These are phyloP conservation scores for Paraplagusia blochii DNA, from an alignment of 2,113 vertebrate species.

Conservation along the genomic window DNA sequence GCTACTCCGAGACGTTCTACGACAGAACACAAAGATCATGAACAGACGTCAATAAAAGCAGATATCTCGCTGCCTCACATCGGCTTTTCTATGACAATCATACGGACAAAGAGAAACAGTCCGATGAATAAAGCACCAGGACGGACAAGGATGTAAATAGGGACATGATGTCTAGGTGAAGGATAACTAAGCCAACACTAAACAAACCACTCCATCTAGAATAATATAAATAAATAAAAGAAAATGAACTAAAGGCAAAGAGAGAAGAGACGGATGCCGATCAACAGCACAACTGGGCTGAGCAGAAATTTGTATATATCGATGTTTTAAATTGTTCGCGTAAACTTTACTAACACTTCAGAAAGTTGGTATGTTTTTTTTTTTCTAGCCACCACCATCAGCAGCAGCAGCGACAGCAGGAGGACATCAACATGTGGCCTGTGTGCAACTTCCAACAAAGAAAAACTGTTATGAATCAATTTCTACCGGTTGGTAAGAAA, in stretches of 20 bases:
- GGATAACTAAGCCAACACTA: constrained; percentile 28
- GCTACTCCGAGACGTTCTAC: background rate
- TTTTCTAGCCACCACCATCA: background rate
- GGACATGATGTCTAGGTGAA: constrained; percentile 4
- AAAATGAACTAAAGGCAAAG: background rate
- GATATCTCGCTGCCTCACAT: constrained; percentile 4
- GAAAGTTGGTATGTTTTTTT: background rate
- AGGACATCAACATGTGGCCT: background rate
- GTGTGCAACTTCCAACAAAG: background rate
- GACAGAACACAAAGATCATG: background rate
- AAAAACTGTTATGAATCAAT: too few relatives aligned
- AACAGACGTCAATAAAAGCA: background rate
- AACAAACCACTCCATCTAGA: constrained; percentile 18
- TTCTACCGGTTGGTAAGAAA: too few relatives aligned
- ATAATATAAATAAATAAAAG: background rate
- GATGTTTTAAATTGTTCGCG: background rate
- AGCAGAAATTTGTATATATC: background rate
- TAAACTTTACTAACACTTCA: too few relatives aligned
- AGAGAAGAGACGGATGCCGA: background rate
- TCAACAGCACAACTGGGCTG: background rate
- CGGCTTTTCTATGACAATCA: constrained; percentile 5
- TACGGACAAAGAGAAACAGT: constrained; percentile 1
- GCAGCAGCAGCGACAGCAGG: too few relatives aligned
- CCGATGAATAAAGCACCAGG: constrained; percentile 4
- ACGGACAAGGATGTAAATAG: background rate